Base-by-base conservation (phyloP, 2,888 invertebrate genomes). In the Azorinus chamasolen region DNA sequence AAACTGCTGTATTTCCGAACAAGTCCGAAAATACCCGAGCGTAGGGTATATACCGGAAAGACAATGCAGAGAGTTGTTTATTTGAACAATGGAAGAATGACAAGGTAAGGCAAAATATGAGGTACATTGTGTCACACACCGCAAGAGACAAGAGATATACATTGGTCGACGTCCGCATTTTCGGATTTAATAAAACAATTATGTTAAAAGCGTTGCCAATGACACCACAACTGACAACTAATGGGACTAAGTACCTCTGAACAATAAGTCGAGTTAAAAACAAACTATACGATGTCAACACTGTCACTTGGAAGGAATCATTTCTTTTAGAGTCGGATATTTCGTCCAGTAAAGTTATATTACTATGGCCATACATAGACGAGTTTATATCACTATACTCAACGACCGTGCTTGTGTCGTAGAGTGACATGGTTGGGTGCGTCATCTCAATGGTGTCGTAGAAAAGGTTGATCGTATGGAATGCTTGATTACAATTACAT, bases 131-230 rank as follows among this genome's bases (percentile, higher is more conserved):
- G 89, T 96, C 96, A 68, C 95, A 95, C 72, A 95, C 94, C 51
- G 96, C 96, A 83, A 96, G 93, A 0, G 96, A 96, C 63, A 96
- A 95, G 82, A 96, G 93, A 93, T 96, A 96, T 73, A 89, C 85
- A 73, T 93, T 93, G 8, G 93, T 93, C 0, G 92, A 92, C n/a
- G 86, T 87, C 37, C 87, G 78, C 93, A 93, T 92, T 61, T 88
- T 87, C 1, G 88, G 88, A 32, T 91, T 87, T 4, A 89, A 85
- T 20, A 93, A 81, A 10, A 93, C 92, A 10, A 89, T 84, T 18
- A 92, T 89, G 78, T 91, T 92, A 8, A 92, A 81, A 10, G 87
- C 53, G 83, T 93, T 93, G 3, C 92, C 92, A 4, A 91, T 64
- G 10, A 92, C 79, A 0, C 93, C 93, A 32, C 90, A 81, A 1